These are phyloP conservation scores for Enteromius fasciolatus DNA, from an alignment of 2,797 vertebrate species.

Conservation along the genomic window DNA sequence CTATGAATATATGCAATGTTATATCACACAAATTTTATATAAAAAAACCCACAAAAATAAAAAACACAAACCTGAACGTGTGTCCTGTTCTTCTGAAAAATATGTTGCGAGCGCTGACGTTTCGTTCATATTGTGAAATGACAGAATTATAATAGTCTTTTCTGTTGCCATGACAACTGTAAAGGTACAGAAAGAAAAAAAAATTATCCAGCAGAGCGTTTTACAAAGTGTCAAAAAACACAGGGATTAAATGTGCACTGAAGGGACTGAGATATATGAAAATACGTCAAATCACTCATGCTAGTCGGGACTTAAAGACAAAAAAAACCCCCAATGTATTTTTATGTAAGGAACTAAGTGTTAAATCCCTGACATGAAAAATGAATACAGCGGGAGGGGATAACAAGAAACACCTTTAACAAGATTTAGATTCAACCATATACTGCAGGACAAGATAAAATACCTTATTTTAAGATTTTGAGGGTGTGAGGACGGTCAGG, in stretches of 20 bases:
- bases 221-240: neutral
- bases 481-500: constrained; percentile 21
- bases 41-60: constrained; percentile 74
- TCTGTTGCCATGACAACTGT: constrained; percentile 37
- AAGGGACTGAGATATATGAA: neutral
- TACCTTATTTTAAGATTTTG: neutral
- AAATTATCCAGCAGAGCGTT: neutral
- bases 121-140: neutral
- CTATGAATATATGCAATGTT: constrained; percentile 83
- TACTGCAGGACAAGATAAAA: neutral
- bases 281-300: constrained; percentile 35
- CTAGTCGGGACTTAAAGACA: neutral
- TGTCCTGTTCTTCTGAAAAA: constrained; percentile 13
- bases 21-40: constrained; percentile 86
- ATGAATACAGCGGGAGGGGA: constrained; percentile 9
- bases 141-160: neutral
- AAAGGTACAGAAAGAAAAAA: neutral
- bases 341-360: constrained; percentile 17
- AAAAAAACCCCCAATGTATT: neutral
- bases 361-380: constrained; percentile 17
- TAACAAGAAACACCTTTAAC: constrained; percentile 15
- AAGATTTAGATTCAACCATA: neutral
- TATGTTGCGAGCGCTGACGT: neutral
- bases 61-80: constrained; percentile 46
- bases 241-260: constrained; percentile 21